These are phyloP conservation scores for Eurystomus gularis DNA, from an alignment of 2,113 vertebrate species.

Conservation along the genomic window DNA sequence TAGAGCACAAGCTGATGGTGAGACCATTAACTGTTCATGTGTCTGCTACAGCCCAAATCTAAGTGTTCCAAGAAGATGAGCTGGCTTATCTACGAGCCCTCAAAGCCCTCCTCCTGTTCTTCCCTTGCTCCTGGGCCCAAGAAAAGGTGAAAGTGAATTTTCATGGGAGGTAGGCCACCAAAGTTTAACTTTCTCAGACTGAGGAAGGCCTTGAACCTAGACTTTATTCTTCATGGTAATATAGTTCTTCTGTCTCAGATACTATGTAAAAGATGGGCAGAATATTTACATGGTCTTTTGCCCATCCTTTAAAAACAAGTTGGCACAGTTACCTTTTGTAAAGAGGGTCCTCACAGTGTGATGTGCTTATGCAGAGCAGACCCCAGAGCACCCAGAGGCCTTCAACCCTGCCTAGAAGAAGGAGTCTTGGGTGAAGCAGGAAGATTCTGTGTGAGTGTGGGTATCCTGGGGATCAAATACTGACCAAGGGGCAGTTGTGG, in stretches of 20 bases:
- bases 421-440: not conserved
- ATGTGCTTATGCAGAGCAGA: not conserved
- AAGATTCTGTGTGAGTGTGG: not conserved
- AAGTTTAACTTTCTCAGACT: not conserved
- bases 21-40: not conserved
- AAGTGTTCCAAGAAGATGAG: not conserved
- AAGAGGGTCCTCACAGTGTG: not conserved
- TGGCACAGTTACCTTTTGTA: not conserved
- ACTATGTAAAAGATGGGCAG: not conserved
- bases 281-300: not conserved
- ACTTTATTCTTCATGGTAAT: not conserved
- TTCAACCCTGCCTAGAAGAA: not conserved
- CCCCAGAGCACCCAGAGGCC: not conserved
- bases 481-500: not conserved
- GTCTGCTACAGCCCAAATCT: not conserved
- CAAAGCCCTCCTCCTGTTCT: not conserved
- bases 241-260: not conserved
- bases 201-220: not conserved
- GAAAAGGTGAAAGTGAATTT: not conserved
- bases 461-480: not conserved
- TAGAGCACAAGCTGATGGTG: not conserved
- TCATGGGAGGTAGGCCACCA: not conserved
- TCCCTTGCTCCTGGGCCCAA: not conserved
- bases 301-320: not conserved
- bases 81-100: not conserved